These are phyloP conservation scores for Philotrypesis tridentata DNA, from an alignment of 1,140 invertebrate genomes.

Conservation along the genomic window DNA sequence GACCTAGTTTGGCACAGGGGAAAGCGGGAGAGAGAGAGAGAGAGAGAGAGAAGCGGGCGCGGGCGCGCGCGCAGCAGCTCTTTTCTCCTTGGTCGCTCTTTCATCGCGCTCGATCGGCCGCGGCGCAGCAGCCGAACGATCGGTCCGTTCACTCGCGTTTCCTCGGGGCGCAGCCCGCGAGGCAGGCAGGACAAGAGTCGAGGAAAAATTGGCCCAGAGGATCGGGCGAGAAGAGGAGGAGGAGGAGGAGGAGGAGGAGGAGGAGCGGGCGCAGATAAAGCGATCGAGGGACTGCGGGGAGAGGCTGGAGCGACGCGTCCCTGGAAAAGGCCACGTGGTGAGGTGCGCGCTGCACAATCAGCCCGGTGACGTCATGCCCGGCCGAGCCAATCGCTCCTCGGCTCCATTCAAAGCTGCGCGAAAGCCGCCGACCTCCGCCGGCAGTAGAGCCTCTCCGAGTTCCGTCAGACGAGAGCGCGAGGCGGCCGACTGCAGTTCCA, in stretches of 20 bases:
- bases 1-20: constrained; percentile 64
- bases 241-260: too few species aligned
- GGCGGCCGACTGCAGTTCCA: constrained; percentile 70
- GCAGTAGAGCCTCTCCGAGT: constrained; percentile 56
- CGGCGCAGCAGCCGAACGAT: too few species aligned
- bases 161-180: too few species aligned
- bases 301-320: constrained; percentile 32
- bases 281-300: too few species aligned
- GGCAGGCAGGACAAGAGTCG: too few species aligned
- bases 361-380: constrained; percentile 70
- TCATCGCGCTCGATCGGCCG: neutral
- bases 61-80: neutral
- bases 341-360: constrained; percentile 70
- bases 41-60: neutral
- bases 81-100: neutral
- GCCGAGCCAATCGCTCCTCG: constrained; percentile 63
- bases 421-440: neutral
- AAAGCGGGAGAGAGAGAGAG: neutral
- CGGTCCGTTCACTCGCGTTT: too few species aligned
- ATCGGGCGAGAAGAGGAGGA: too few species aligned
- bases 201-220: too few species aligned
- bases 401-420: constrained; percentile 67
- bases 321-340: constrained; percentile 67
- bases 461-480: constrained; percentile 59
- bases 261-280: too few species aligned